Evolutionary conservation across 2,797 vertebrate species (phyloP).

Genomic region (Ciconia nigra): DNA sequence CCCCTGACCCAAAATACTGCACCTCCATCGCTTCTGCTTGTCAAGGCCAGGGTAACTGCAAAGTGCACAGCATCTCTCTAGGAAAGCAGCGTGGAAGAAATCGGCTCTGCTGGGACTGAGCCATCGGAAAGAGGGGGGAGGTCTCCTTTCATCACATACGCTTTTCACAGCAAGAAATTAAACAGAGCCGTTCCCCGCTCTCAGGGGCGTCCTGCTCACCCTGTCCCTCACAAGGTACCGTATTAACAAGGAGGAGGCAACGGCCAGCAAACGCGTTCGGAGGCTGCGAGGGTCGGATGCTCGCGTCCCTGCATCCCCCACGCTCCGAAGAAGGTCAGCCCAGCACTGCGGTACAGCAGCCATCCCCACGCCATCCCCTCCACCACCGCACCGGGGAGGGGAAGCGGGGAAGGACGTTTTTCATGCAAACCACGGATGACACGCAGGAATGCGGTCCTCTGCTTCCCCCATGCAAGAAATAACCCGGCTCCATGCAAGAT

Average conservation of each 20-base stretch:
- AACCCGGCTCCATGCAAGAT: too few relatives aligned
- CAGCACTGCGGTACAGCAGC: background rate
- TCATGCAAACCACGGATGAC: background rate
- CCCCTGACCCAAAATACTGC: background rate
- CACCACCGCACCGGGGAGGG: background rate
- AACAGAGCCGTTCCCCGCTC: rapidly evolving
- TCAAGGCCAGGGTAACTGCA: rapidly evolving
- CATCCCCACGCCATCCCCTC: background rate
- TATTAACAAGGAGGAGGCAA: rapidly evolving
- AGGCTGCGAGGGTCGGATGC: rapidly evolving
- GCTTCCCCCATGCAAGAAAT: background rate
- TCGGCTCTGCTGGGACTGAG: background rate
- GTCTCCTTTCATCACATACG: rapidly evolving
- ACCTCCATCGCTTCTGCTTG: rapidly evolving
- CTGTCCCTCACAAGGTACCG: rapidly evolving
- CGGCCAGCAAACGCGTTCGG: rapidly evolving
- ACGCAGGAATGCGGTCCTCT: rapidly evolving
- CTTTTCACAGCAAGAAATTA: rapidly evolving
- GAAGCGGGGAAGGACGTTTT: background rate
- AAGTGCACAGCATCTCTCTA: background rate
- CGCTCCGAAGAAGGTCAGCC: background rate
- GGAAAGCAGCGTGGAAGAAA: background rate
- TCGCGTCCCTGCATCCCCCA: background rate
- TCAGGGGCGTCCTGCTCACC: rapidly evolving
- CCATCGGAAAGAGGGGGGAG: background rate